Evolutionary conservation across 2,888 invertebrate genomes (phyloP).

Genomic region (Amiota mariae): DNA sequence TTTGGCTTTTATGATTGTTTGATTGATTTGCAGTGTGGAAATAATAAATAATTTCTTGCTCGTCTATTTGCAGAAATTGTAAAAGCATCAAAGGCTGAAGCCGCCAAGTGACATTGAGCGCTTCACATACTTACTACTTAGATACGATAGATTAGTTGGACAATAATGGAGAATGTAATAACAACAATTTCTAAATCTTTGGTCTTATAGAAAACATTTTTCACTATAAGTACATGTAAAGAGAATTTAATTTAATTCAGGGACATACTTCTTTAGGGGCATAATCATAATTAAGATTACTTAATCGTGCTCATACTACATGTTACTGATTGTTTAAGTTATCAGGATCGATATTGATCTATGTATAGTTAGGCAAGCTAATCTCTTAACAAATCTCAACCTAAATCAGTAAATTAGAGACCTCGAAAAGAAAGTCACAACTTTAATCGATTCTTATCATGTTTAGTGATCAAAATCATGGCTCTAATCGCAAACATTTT

Average conservation of each 20-base stretch:
- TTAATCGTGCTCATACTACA: too few relatives aligned
- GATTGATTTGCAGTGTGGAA: slow-evolving; percentile 25
- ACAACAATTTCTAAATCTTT: too few relatives aligned
- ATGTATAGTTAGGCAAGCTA: not conserved
- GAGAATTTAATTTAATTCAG: too few relatives aligned
- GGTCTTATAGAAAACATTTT: too few relatives aligned
- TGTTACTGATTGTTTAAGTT: too few relatives aligned
- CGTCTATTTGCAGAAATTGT: slow-evolving; percentile 10
- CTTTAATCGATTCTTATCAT: not conserved
- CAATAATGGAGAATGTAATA: too few relatives aligned
- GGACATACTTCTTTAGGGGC: too few relatives aligned
- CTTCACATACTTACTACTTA: too few relatives aligned
- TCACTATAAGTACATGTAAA: too few relatives aligned
- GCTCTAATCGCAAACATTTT: slow-evolving; percentile 9
- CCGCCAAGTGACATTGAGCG: not conserved
- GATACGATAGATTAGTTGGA: too few relatives aligned
- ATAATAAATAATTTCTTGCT: slow-evolving; percentile 19
- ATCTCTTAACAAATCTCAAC: not conserved
- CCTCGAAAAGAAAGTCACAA: not conserved
- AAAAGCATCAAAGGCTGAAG: slow-evolving; percentile 17
- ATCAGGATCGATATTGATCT: too few relatives aligned
- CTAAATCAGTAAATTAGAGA: not conserved
- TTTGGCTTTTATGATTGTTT: slow-evolving; percentile 13
- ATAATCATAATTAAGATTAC: too few relatives aligned
- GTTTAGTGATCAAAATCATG: slow-evolving; percentile 10